These are phyloP conservation scores for Barypeithes pellucidus DNA, from an alignment of 2,888 invertebrate species.

Conservation along the genomic window DNA sequence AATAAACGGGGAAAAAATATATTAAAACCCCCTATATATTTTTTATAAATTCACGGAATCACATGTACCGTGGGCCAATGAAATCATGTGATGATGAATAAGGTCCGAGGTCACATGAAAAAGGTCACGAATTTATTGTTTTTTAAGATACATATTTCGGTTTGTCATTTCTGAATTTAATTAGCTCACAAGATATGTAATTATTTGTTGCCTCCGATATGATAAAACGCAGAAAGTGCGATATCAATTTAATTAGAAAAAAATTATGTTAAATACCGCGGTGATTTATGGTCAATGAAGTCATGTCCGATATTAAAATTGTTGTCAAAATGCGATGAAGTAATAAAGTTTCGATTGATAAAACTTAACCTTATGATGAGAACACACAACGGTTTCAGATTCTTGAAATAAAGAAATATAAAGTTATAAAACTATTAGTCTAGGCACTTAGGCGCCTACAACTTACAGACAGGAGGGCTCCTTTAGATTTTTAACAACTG, in stretches of 20 bases:
- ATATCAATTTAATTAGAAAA: constrained; percentile 10
- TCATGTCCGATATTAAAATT: constrained; percentile 44
- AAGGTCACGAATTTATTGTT: constrained; percentile 1
- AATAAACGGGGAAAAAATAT: no score
- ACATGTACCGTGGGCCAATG: not conserved
- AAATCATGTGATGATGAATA: not conserved
- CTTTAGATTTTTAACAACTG: no score
- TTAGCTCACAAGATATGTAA: not conserved
- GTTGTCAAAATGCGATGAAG: constrained; percentile 41
- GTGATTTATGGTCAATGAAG: constrained; percentile 46
- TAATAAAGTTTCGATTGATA: constrained; percentile 24
- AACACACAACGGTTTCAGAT: not conserved
- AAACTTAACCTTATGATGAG: constrained; percentile 18
- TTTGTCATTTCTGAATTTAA: not conserved
- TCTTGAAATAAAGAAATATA: constrained; percentile 1
- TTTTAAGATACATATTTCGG: constrained; percentile 1
- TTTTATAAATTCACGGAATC: not conserved
- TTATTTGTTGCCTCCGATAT: not conserved
- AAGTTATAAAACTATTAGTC: not conserved
- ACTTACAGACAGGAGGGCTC: no score
- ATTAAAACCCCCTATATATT: no score
- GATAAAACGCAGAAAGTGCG: constrained; percentile 17
- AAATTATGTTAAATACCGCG: constrained; percentile 11
- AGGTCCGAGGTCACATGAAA: not conserved
- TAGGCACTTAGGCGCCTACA: no score